Evolutionary conservation across 1,140 invertebrate species (phyloP), one percentile per base, ranked within the genome.

Genomic region (Octopus sinensis): DNA sequence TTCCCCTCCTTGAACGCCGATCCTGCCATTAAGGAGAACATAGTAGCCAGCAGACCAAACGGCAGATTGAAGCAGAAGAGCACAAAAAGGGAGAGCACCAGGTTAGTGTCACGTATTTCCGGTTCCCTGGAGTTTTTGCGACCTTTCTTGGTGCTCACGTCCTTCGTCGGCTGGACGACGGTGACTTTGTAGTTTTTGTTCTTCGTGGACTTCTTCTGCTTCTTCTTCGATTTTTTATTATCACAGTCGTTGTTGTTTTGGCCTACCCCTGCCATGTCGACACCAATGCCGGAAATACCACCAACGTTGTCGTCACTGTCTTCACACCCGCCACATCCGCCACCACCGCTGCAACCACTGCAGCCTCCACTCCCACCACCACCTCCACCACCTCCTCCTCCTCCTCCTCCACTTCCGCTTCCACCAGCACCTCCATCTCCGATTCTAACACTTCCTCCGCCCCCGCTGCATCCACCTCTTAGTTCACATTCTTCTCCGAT

Each of bases 171-270:
- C 82, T 92, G 90, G 82, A 93, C 92, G 62, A 92, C 91, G 75
- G 89, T 85, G 10, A 88, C 87, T 81, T 92, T 89, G 87, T 93
- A 91, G 89, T 92, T 90, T n/a, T 91, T 86, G 81, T 89, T 91
- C 6, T 93, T 87, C 53, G 88, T 89, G 79, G 92, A 91, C 0
- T 92, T 91, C 87, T 93, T 92, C 86, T 93, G 92, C 3, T 93
- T 90, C 0, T 93, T 93, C 10, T 93, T 87, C 3, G 87, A 85
- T 12, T 92, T 92, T 81, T 92, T 89, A 83, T 93, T 91, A 71
- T 89, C 87, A 2, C 90, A 87, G 23, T 93, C 88, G 51, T 89
- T 73, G 3, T 73, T 73, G 5, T 73, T 73, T 13, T 23, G 17
- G 6, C 68, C 68, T 43, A 43, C 30, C 30, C 30, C 30, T 43